Conservation (phyloP, 2,797 vertebrate genomes). For the Meda fulgida region DNA sequence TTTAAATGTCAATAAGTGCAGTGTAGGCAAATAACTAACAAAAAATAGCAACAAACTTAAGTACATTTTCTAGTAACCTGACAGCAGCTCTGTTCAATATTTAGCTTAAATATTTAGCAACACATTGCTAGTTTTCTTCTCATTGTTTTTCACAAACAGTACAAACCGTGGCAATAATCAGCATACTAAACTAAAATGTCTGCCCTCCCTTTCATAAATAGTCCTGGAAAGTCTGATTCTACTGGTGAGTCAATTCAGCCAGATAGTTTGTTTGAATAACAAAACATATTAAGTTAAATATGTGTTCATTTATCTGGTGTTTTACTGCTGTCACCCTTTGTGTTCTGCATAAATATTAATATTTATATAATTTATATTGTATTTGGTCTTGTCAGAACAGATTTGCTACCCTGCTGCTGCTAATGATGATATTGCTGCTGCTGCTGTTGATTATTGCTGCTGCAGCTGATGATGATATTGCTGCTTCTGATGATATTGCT, state of each 20-base stretch:
- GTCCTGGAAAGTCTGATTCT: not conserved
- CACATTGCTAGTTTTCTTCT: not conserved
- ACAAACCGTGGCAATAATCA: not conserved
- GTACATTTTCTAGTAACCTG: no score
- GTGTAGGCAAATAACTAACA: not conserved
- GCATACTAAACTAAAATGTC: not conserved
- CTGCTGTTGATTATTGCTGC: no score
- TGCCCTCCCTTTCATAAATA: not conserved
- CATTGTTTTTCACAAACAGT: not conserved
- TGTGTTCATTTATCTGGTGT: not conserved
- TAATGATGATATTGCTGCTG: no score
- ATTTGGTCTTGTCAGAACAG: no score
- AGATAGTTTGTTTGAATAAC: not conserved
- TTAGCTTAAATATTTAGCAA: no score
- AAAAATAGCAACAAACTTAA: not conserved
- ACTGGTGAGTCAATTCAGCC: not conserved
- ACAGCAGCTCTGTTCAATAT: no score
- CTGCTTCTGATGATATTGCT: no score
- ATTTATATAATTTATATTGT: no score
- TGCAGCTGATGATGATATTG: no score
- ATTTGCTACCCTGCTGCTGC: no score
- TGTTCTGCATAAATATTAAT: not conserved
- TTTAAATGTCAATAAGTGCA: not conserved
- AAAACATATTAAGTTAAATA: not conserved
- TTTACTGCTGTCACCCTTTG: not conserved